Evolutionary conservation across 2,797 vertebrate genomes (phyloP).

Genomic region (Mionectes olivaceus): DNA sequence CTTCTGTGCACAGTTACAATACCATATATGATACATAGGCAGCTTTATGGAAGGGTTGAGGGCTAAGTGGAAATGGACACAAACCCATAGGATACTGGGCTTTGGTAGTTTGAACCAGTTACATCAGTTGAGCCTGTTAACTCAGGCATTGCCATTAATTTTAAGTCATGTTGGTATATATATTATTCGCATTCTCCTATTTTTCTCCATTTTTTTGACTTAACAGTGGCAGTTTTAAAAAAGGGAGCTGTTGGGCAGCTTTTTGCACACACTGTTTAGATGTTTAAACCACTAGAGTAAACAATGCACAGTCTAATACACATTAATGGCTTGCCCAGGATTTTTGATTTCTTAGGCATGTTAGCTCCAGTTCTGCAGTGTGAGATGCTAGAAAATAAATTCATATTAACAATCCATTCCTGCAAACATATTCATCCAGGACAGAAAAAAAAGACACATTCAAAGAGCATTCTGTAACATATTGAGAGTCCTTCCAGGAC

Average conservation of each 20-base stretch:
- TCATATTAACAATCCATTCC: neutral
- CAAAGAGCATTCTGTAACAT: neutral
- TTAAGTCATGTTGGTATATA: neutral
- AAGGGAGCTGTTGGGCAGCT: neutral
- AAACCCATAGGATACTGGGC: neutral
- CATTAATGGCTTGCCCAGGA: neutral
- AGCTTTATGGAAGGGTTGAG: neutral
- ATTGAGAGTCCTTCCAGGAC: neutral
- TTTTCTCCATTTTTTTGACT: neutral
- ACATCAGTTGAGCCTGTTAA: neutral
- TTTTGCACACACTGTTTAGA: neutral
- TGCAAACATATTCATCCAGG: slow-evolving; percentile 4
- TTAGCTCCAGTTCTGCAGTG: neutral
- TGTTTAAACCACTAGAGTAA: slow-evolving; percentile 1
- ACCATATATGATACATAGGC: neutral
- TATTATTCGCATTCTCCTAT: neutral
- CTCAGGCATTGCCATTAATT: neutral
- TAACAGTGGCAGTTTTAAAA: neutral
- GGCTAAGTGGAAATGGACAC: neutral
- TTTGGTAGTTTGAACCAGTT: neutral
- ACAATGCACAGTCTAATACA: neutral
- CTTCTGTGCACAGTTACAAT: neutral
- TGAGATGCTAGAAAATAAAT: slow-evolving; percentile 8
- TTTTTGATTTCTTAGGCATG: neutral
- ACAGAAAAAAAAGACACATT: neutral